Base-by-base conservation (phyloP, 2,888 invertebrate genomes). In the Prosopocoilus inquinatus region DNA sequence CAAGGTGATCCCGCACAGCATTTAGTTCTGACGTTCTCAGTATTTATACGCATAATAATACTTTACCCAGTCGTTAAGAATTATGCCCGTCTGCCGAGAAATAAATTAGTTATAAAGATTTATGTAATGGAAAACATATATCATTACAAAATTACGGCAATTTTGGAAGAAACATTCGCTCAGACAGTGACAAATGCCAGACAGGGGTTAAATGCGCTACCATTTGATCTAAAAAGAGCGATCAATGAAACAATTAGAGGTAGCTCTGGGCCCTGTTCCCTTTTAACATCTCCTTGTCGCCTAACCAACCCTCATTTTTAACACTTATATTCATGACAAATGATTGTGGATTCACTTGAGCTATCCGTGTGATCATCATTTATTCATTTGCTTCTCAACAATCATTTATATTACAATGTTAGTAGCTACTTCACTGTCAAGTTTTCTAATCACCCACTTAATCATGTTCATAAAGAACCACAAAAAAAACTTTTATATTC, bases 31-130 rank as follows among this genome's bases (percentile, higher is more conserved):
- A 82, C 82, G 81, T 81, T 81, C 77, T 75, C 80, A 82, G 82
- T 82, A 83, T 83, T 83, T 83, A 83, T 83, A 81, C 82, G 82
- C 82, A 83, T 83, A 83, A 83, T 83, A 83, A 83, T 82, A 82
- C 70, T 68, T 67, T 66, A 66, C 65, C 77, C 55, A 58, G 43
- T 34, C 59, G 51, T 53, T 56, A 48, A 66, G 64, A 65, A 67
- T 65, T 67, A 35, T 64, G 68, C 68, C 68, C 68, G 69, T 70
- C 71, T 70, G 61, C 67, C 62, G 64, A 64, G 70, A 71, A 70
- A 73, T 75, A 72, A 73, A 73, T 73, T 72, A 71, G 70, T 72
- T 71, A 73, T 74, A 73, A 72, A 74, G 74, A 74, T 73, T 74
- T 74, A 74, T 74, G 73, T 74, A 73, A 74, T 74, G 74, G 75